These are phyloP conservation scores for Pedionomus torquatus DNA, from an alignment of 2,113 vertebrate species.

Conservation along the genomic window DNA sequence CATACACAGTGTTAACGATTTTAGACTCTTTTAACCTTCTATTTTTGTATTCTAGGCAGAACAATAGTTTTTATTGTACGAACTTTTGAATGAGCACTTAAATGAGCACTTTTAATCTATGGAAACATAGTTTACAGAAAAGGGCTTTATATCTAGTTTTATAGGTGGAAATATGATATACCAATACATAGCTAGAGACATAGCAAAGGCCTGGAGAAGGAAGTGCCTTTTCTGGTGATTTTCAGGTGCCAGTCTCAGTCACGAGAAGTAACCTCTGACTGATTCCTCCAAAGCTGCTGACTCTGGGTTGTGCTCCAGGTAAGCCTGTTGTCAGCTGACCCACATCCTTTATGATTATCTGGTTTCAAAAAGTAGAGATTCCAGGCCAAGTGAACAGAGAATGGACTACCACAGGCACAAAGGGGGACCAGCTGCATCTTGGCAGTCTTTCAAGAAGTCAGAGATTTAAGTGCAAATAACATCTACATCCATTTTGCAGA, in stretches of 20 bases:
- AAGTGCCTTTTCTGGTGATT: background rate
- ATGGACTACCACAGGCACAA: background rate
- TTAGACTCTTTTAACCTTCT: background rate
- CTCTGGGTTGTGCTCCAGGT: background rate
- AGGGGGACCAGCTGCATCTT: fast-evolving
- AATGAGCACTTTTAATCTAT: background rate
- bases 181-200: background rate
- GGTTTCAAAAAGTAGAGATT: background rate
- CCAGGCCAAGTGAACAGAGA: background rate
- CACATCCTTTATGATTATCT: background rate
- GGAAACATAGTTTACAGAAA: background rate
- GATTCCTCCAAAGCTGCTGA: background rate
- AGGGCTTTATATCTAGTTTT: background rate
- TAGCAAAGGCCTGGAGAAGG: background rate
- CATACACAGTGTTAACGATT: background rate
- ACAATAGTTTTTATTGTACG: background rate
- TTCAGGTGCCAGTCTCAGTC: background rate
- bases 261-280: background rate
- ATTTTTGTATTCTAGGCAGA: background rate
- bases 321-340: background rate
- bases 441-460: background rate
- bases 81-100: background rate
- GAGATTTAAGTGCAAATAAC: background rate
- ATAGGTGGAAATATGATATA: background rate
- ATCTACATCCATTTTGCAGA: background rate